Evolutionary conservation across 1,140 invertebrate species (phyloP), one percentile per base, ranked within the genome.

Genomic region (Drosophila kanapiae): DNA sequence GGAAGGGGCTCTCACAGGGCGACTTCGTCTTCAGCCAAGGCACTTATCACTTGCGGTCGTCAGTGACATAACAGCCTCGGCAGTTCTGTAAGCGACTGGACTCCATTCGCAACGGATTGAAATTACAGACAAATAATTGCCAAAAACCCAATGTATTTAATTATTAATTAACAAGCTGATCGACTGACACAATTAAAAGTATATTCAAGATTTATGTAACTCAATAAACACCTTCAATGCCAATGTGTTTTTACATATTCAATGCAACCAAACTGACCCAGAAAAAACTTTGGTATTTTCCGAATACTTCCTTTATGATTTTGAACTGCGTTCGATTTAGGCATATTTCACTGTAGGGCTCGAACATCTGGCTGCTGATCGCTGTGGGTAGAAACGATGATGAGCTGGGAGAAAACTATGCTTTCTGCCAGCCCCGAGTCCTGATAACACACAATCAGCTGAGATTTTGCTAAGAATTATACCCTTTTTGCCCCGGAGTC

Each of bases 1-100:
- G 23, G 35, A 11, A 72, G 67, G 67, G 43, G 51, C 43, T 33
- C 48, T 35, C 29, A n/a, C 53, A 35, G 27, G 67, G 43, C 69
- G 69, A 29, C 35, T 33, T 33, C 27, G 57, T 16, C 42, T 13
- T 7, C 2, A 38, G 14, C 18, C 1, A 23, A 31, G 11, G 33
- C 35, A 61, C 42, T 59, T 72, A 71, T 72, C 67, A 72, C 11
- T 40, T 33, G 68, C 35, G 42, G 45, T 60, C 49, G 54, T 23
- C 37, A 33, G 37, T 72, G 67, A 72, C 54, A 72, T 72, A 72
- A 72, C 53, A 48, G 27, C 29, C 43, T 53, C 67, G 61, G 9
- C 23, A 35, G 38, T 70, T 71, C 64, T 56, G 37, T 37, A 57
- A 70, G 49, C 49, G 27, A 38, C 35, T 54, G 49, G 42, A 54